Evolutionary conservation across 2,888 invertebrate genomes (phyloP), one percentile per base, ranked within the genome.

Genomic region (Aphidoletes aphidimyza): DNA sequence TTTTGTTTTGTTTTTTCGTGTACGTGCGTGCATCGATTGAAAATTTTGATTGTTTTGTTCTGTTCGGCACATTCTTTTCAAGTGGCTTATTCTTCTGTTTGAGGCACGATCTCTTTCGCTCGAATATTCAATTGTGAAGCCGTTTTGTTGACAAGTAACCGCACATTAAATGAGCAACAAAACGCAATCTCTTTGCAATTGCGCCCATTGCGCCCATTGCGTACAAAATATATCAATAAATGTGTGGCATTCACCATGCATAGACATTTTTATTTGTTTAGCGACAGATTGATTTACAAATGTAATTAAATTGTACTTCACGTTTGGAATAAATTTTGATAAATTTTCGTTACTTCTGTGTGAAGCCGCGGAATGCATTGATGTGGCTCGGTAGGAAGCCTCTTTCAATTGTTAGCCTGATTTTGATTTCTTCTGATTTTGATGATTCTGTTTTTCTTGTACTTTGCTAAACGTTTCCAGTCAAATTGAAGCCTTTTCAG

Each of bases 31-130:
- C 69, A 69, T 69, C 69, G 69, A 69, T 69, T 30, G 69, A 69
- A 69, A 69, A 69, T 30, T 69, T 69, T 69, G 69, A 69, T 81
- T 81, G 81, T 81, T 81, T 81, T 81, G 81, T 81, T 81, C 81
- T 81, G n/a, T n/a, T 81, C 37, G 81, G 81, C 37, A 36, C 37
- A 81, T 81, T 81, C 81, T 81, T 81, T 81, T 81, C 37, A 81
- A 81, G 81, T 81, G 34, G 2, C 30, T 69, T 69, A 30, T 69
- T 69, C 69, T 69, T 69, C 22, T 54, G n/a, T 26, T 6, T 54
- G 26, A 3, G 14, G 69, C 69, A 69, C 69, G 69, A 69, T 26
- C 69, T 54, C n/a, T n/a, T n/a, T n/a, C 54, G 54, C 22, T 30
- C 54, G 8, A 26, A 69, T 69, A 69, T 69, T 30, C 69, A 69